Evolutionary conservation across 2,113 vertebrate genomes (phyloP).

Genomic region (Pluvianellus socialis): DNA sequence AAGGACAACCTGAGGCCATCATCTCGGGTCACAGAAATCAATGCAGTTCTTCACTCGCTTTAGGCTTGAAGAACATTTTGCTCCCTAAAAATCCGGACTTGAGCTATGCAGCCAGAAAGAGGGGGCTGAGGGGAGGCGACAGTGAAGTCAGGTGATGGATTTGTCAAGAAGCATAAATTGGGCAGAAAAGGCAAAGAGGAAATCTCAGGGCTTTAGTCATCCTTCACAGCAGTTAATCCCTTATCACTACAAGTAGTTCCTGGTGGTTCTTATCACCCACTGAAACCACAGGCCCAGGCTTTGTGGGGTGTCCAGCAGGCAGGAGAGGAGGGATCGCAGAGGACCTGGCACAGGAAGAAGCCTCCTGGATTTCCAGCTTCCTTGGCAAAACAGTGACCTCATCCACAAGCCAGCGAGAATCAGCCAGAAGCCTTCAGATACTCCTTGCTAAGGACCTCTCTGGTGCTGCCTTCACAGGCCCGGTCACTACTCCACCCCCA

Average conservation of each 20-base stretch:
- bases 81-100: not conserved
- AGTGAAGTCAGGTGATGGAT: fast-evolving
- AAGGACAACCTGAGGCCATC: not conserved
- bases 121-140: too few species aligned
- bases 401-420: not conserved
- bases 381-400: not conserved
- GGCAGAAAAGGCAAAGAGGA: not conserved
- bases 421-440: not conserved
- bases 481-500: not conserved
- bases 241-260: fast-evolving
- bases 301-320: not conserved
- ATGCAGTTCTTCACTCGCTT: not conserved
- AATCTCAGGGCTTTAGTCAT: not conserved
- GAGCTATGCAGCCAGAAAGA: not conserved
- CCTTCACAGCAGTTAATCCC: not conserved
- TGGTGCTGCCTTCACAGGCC: not conserved
- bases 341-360: not conserved
- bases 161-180: not conserved
- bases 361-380: not conserved
- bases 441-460: not conserved
- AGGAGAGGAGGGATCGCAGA: not conserved
- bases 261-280: not conserved
- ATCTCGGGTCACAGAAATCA: not conserved
- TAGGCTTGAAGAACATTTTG: not conserved
- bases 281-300: not conserved